Evolutionary conservation across 1,140 invertebrate genomes (phyloP).

Genomic region (Marisa cornuarietis): DNA sequence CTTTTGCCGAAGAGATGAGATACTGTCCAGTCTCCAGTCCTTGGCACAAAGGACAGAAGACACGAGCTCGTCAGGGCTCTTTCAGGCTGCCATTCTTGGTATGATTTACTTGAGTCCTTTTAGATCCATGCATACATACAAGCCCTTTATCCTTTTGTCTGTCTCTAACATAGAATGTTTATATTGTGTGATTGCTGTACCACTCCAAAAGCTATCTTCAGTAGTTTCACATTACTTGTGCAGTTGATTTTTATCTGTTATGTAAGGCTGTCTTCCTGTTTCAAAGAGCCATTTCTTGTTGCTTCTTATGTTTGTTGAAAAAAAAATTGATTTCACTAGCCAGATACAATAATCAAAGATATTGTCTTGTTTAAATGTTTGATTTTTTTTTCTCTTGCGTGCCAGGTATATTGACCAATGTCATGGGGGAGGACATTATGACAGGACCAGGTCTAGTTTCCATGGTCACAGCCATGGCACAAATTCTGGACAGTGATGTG

Average conservation of each 20-base stretch:
- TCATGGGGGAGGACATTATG: conserved; percentile 12
- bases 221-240: too few relatives aligned
- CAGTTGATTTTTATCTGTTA: too few relatives aligned
- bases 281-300: too few relatives aligned
- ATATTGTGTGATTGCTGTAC: too few relatives aligned
- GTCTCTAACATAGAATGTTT: too few relatives aligned
- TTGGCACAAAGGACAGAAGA: conserved; percentile 26
- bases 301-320: too few relatives aligned
- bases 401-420: conserved; percentile 26
- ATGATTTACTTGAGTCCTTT: background rate
- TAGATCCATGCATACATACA: too few relatives aligned
- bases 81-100: conserved; percentile 28
- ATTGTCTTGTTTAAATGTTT: background rate
- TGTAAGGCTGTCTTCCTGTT: too few relatives aligned
- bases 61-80: conserved; percentile 33
- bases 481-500: conserved; percentile 6
- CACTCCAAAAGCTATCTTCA: too few relatives aligned
- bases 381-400: background rate
- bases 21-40: conserved; percentile 24
- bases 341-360: too few relatives aligned
- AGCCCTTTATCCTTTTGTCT: too few relatives aligned
- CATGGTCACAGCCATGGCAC: background rate
- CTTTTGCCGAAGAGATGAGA: conserved; percentile 27
- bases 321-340: too few relatives aligned
- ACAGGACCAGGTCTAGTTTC: background rate